Evolutionary conservation across 2,888 invertebrate species (phyloP).

Genomic region (Drosophila villosipedis): DNA sequence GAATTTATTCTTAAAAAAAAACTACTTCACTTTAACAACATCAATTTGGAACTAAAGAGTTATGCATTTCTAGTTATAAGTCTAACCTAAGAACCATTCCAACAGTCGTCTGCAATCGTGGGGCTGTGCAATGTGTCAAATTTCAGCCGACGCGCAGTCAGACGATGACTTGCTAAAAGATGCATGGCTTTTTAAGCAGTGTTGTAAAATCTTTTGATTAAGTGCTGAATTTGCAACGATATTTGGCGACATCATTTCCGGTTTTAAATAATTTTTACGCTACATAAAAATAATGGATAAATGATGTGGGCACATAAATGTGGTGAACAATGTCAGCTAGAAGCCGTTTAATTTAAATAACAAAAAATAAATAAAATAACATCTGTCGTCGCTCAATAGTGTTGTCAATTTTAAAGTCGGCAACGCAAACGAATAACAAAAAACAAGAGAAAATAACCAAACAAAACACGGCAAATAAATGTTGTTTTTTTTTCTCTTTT

Average conservation of each 20-base stretch:
- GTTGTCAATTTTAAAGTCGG: background rate
- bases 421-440: slow-evolving; percentile 7
- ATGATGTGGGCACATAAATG: background rate
- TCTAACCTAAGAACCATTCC: background rate
- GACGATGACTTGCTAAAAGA: background rate
- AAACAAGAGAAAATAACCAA: background rate
- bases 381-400: background rate
- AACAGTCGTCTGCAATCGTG: background rate
- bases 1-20: background rate
- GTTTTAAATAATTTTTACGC: background rate
- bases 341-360: background rate
- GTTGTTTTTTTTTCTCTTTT: slow-evolving; percentile 20
- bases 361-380: background rate
- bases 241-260: background rate
- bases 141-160: background rate
- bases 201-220: background rate
- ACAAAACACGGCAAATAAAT: slow-evolving; percentile 17
- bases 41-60: background rate
- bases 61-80: background rate
- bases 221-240: background rate
- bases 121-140: too few species aligned
- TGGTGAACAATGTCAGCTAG: slow-evolving; percentile 6
- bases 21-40: background rate
- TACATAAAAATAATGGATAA: slow-evolving; percentile 3
- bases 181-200: background rate